These are phyloP conservation scores for Ptycholaimellus sp. DNA, from an alignment of 2,888 invertebrate species.

Conservation along the genomic window DNA sequence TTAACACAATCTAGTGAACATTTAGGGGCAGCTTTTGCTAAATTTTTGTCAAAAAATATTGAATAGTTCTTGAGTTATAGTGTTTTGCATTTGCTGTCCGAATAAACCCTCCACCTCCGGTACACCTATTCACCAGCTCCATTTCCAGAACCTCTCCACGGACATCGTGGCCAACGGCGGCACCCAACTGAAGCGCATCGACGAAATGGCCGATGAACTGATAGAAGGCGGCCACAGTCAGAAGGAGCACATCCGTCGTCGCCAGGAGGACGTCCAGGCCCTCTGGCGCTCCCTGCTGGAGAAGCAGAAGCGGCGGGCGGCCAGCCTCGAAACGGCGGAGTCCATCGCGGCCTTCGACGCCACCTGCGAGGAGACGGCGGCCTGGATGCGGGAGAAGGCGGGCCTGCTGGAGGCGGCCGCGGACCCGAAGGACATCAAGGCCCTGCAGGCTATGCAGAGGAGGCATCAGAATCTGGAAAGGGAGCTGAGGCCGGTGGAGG, in stretches of 20 bases:
- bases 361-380: constrained; percentile 78
- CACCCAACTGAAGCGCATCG: constrained; percentile 56
- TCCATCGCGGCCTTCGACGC: constrained; percentile 81
- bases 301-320: constrained; percentile 35
- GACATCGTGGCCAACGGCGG: constrained; percentile 78
- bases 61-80: no score
- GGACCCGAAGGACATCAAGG: constrained; percentile 24
- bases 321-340: constrained; percentile 66
- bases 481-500: constrained; percentile 73
- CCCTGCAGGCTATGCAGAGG: constrained; percentile 46
- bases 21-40: no score
- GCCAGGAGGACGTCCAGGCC: constrained; percentile 58
- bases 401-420: constrained; percentile 47
- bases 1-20: no score
- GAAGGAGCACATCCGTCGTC: constrained; percentile 47
- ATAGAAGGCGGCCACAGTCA: constrained; percentile 53
- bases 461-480: constrained; percentile 45
- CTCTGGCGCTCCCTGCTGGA: constrained; percentile 29
- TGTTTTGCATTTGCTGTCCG: no score
- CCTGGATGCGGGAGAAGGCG: constrained; percentile 93
- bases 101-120: no score
- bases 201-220: constrained; percentile 59
- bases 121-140: no score
- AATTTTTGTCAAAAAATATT: no score
- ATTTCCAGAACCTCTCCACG: constrained; percentile 57